Evolutionary conservation across 2,797 vertebrate genomes (phyloP).

Genomic region (Urocyon cinereoargenteus): DNA sequence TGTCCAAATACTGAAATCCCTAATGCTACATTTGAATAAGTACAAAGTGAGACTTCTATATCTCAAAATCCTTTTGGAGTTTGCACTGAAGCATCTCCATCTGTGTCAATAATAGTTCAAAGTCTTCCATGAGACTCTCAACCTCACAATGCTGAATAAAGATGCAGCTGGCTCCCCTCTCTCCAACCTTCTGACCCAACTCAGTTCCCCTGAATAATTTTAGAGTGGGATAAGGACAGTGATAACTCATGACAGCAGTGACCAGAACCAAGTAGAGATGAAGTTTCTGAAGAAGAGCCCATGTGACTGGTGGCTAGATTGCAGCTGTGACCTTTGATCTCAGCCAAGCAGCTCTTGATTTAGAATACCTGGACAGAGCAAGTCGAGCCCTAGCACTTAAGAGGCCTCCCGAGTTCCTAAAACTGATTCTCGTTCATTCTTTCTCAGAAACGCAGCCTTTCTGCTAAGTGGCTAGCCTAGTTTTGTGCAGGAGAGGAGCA

Average conservation of each 20-base stretch:
- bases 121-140: neutral
- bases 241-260: neutral
- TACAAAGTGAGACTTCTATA: neutral
- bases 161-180: neutral
- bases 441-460: neutral
- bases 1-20: neutral
- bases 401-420: neutral
- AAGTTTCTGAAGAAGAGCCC: neutral
- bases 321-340: neutral
- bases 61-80: neutral
- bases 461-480: neutral
- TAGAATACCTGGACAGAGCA: neutral
- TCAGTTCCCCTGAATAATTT: neutral
- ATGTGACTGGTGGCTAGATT: neutral
- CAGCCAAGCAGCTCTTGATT: neutral
- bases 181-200: too few species aligned
- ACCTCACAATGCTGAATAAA: neutral
- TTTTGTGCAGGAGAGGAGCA: neutral
- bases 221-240: neutral
- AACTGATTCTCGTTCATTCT: neutral
- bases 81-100: neutral
- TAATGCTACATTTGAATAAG: neutral
- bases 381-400: rapidly evolving
- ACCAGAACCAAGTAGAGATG: neutral
- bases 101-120: neutral